Base-by-base conservation (phyloP, 2,113 vertebrate species). In the Solea senegalensis region DNA sequence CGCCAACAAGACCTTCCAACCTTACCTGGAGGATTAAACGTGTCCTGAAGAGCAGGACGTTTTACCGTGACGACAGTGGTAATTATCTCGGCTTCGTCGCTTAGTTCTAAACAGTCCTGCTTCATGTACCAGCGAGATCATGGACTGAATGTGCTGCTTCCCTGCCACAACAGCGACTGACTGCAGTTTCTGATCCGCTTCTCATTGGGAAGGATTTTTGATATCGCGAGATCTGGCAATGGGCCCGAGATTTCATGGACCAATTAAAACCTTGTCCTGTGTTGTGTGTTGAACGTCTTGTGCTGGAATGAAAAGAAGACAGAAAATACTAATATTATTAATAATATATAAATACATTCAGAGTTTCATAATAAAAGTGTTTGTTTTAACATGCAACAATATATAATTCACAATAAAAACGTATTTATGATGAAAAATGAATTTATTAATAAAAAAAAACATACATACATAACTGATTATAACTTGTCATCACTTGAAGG, bases 141-240 rank as follows among this genome's bases (percentile, higher is more conserved):
- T 15, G 7, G 49, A 0, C 21, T 12, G 59, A 39, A n/a, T 26
- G 40, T 14, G n/a, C 53, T 53, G 57, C 65, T 28, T 65, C 62
- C 4, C 70, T 79, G 66, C 77, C 76, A 86, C 84, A 86, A 89
- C 86, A 86, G 79, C 83, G 56, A 87, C 81, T 90, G 87, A 88
- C 27, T 8, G 40, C 71, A 49, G 65, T n/a, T 16, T 1, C 14
- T 51, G n/a, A 40, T 43, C 78, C 56, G 80, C 75, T 34, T 27
- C 86, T 75, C 69, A 68, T 73, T 77, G 72, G 63, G 69, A 76
- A 76, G 57, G 63, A 58, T 74, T 2, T 43, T 4, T 3, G n/a
- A 13, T 65, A 88, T 81, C 92, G 93, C 93, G 93, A 93, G 78
- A 89, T 0, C 43, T 0, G 1, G 46, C 80, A 85, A 77, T 81